These are phyloP conservation scores for Erythrolamprus reginae DNA, from an alignment of 2,113 vertebrate genomes.

Conservation along the genomic window DNA sequence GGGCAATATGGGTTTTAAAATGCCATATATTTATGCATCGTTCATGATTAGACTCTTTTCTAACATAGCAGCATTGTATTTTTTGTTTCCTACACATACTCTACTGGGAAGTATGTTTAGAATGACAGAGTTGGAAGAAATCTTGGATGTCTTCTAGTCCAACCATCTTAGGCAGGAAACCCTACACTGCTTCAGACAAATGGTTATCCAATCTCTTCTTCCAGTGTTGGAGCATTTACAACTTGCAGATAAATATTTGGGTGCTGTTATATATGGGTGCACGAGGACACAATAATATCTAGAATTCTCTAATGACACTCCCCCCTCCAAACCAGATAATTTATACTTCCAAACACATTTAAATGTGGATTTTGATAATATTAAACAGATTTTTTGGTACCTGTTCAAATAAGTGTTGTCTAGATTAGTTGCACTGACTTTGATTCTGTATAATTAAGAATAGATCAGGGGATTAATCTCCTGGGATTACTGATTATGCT, in stretches of 20 bases:
- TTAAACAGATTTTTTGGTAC: neutral
- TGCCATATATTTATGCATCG: neutral
- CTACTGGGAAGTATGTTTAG: neutral
- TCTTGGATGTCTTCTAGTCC: too few relatives aligned
- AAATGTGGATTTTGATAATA: neutral
- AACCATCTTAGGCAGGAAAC: too few relatives aligned
- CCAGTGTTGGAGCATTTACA: too few relatives aligned
- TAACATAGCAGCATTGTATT: neutral
- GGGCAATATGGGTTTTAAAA: neutral
- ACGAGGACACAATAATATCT: neutral
- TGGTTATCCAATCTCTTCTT: too few relatives aligned
- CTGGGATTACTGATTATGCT: slow-evolving; percentile 11
- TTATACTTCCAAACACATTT: neutral
- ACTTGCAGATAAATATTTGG: neutral
- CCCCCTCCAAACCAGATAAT: neutral
- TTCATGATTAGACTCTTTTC: neutral
- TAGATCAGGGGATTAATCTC: neutral
- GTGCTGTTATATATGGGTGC: neutral
- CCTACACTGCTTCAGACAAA: too few relatives aligned
- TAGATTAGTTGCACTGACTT: slow-evolving; percentile 2
- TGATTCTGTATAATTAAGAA: slow-evolving; percentile 9
- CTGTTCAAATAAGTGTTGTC: neutral
- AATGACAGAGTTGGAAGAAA: too few relatives aligned
- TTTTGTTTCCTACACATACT: neutral
- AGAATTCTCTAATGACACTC: neutral